Evolutionary conservation across 2,113 vertebrate genomes (phyloP).

Genomic region (Chamaea fasciata): DNA sequence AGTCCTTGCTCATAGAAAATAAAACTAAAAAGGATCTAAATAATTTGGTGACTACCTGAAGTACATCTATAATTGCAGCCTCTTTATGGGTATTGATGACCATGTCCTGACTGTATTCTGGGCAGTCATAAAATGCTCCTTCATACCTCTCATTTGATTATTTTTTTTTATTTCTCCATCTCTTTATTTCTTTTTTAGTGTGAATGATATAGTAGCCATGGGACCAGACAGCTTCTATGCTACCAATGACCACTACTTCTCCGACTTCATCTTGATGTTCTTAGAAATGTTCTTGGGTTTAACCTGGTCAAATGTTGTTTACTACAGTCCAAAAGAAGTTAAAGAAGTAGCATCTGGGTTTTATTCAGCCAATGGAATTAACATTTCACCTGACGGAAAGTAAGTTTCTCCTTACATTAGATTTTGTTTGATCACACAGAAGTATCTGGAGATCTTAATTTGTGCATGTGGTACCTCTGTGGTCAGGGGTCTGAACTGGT

Average conservation of each 20-base stretch:
- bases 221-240: constrained; percentile 89
- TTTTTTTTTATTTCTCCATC: background rate
- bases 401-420: constrained; percentile 49
- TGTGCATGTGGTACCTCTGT: fast-evolving
- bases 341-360: constrained; percentile 84
- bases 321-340: constrained; percentile 85
- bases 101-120: background rate
- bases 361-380: constrained; percentile 85
- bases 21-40: background rate
- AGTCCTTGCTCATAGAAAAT: background rate
- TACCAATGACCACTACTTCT: constrained; percentile 89
- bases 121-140: background rate
- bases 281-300: constrained; percentile 74
- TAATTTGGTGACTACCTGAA: background rate
- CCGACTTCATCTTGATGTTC: background rate
- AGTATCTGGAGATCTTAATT: background rate
- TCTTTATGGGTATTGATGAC: background rate
- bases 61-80: background rate
- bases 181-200: constrained; percentile 64
- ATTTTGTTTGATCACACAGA: background rate
- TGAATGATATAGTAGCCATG: constrained; percentile 89
- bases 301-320: constrained; percentile 81
- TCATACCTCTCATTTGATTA: background rate
- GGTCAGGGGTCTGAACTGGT: background rate
- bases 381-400: constrained; percentile 83